Evolutionary conservation across 2,888 invertebrate species (phyloP).

Genomic region (Andrena trimmerana): DNA sequence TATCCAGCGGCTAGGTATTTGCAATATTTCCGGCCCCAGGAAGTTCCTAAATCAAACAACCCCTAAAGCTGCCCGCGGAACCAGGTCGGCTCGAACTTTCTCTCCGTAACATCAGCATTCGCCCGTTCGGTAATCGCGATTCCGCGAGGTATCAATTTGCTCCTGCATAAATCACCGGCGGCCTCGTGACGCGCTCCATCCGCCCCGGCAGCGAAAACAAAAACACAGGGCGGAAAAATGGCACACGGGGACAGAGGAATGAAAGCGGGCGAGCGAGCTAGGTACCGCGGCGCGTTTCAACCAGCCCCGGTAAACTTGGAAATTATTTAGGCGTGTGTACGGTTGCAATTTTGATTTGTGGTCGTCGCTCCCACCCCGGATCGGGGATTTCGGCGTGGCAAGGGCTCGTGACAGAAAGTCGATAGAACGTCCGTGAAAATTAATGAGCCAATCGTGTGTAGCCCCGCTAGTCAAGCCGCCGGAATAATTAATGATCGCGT

Average conservation of each 20-base stretch:
- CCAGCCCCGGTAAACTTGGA: slow-evolving; percentile 18
- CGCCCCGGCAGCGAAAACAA: too few species aligned
- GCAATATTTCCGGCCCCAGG: slow-evolving; percentile 16
- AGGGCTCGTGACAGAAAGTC: slow-evolving; percentile 71
- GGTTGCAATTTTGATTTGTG: slow-evolving; percentile 68
- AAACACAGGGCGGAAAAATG: background rate
- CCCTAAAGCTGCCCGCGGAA: slow-evolving; percentile 37
- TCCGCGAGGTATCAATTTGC: slow-evolving; percentile 37
- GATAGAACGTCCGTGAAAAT: slow-evolving; percentile 70
- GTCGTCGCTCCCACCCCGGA: slow-evolving; percentile 44
- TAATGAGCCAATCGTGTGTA: slow-evolving; percentile 73
- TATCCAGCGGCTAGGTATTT: background rate
- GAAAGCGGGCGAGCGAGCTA: background rate
- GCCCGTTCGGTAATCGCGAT: slow-evolving; percentile 22
- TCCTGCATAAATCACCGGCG: slow-evolving; percentile 27
- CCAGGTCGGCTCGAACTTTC: slow-evolving; percentile 49
- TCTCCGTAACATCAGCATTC: background rate
- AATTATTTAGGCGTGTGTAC: slow-evolving; percentile 52
- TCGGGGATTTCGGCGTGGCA: slow-evolving; percentile 63
- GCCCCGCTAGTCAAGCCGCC: slow-evolving; percentile 48
- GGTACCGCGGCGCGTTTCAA: background rate
- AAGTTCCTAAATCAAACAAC: slow-evolving; percentile 48
- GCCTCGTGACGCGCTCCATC: too few species aligned
- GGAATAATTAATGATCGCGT: slow-evolving; percentile 62
- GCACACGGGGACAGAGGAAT: background rate